Evolutionary conservation across 2,113 vertebrate genomes (phyloP).

Genomic region (Prunella fulvescens): DNA sequence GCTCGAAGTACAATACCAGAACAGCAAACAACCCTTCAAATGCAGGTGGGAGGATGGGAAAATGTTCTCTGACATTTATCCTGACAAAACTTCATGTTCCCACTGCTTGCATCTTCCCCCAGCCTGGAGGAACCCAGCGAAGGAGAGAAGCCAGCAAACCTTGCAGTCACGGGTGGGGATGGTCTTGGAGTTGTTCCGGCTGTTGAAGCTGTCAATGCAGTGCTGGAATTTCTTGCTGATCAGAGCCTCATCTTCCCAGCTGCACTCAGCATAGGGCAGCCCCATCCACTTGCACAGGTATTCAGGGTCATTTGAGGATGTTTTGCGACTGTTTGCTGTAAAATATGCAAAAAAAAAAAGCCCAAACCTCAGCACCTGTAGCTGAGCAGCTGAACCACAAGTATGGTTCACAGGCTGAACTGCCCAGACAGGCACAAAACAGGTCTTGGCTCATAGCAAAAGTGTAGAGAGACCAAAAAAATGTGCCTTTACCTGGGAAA

Average conservation of each 20-base stretch:
- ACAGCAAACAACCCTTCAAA: not conserved
- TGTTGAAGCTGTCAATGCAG: slow-evolving; percentile 88
- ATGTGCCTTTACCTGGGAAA: slow-evolving; percentile 81
- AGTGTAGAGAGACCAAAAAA: not conserved
- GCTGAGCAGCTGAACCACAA: not conserved
- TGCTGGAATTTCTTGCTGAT: slow-evolving; percentile 90
- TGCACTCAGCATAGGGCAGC: slow-evolving; percentile 92
- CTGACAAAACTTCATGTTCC: not conserved
- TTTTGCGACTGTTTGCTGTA: slow-evolving; percentile 88
- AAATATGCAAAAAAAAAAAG: not conserved
- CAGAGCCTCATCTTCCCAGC: slow-evolving; percentile 95
- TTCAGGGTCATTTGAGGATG: slow-evolving; percentile 88
- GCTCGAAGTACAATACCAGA: not conserved
- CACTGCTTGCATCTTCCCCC: not conserved
- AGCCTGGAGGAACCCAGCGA: not conserved
- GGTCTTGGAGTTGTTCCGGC: slow-evolving; percentile 86
- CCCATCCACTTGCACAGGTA: slow-evolving; percentile 99
- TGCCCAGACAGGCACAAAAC: not conserved
- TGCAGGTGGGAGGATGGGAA: not conserved
- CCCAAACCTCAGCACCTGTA: not conserved
- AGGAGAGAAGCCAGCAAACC: slow-evolving; percentile 61
- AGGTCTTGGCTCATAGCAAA: not conserved
- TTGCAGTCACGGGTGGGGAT: slow-evolving; percentile 97
- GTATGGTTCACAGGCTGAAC: not conserved
- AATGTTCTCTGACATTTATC: not conserved